Percentiles rank a stretch among this genome's conserved stretches.
These are phyloP conservation scores for Drosophila mercatorum DNA, from an alignment of 2,888 invertebrate species.

Conservation along the genomic window DNA sequence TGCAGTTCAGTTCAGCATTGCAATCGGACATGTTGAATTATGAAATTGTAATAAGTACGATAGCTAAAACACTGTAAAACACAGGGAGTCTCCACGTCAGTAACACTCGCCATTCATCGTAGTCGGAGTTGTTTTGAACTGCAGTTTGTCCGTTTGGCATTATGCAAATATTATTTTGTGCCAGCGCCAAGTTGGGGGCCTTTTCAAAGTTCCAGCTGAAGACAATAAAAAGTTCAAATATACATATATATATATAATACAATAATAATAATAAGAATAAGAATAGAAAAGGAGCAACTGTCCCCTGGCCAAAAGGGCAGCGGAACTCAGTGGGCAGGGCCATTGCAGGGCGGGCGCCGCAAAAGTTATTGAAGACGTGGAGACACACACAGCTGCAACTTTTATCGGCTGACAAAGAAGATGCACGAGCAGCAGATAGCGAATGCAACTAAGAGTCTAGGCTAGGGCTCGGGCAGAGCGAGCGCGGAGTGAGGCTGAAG, in stretches of 20 bases:
- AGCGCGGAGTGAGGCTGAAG: neutral
- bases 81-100: neutral
- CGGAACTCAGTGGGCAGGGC: neutral
- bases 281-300: conserved; percentile 19
- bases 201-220: conserved; percentile 28
- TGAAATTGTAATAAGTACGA: no score
- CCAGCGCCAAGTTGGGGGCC: conserved; percentile 36
- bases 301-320: conserved; percentile 10
- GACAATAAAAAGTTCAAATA: conserved; percentile 42
- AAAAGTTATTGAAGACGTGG: conserved; percentile 38
- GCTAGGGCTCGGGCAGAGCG: no score
- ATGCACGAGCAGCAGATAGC: conserved; percentile 15
- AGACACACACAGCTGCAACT: conserved; percentile 36
- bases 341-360: neutral
- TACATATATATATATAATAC: neutral
- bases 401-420: conserved; percentile 44
- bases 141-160: conserved; percentile 67
- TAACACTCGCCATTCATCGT: neutral
- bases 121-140: conserved; percentile 28
- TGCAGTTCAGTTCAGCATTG: no score
- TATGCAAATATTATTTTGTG: conserved; percentile 77
- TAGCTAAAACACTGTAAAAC: no score
- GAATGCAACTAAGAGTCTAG: neutral
- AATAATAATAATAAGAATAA: conserved; percentile 10
- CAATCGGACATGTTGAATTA: no score